Conservation (phyloP, 2,113 vertebrate species). For the Cairina moschata region DNA sequence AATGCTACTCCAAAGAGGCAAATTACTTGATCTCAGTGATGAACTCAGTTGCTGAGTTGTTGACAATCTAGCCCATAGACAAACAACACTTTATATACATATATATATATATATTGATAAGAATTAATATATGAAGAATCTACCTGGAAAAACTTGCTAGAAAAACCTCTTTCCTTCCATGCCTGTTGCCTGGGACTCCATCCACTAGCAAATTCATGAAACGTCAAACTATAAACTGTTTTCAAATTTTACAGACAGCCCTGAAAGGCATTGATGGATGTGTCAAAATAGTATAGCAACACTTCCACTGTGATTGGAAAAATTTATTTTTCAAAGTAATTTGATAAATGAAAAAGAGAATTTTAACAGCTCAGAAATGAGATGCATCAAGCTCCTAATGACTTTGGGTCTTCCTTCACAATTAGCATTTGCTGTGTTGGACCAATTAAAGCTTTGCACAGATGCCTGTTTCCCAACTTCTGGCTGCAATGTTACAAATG, state of each 20-base stretch:
- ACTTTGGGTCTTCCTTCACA: neutral
- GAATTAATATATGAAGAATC: neutral
- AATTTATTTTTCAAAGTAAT: neutral
- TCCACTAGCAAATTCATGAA: neutral
- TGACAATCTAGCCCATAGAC: neutral
- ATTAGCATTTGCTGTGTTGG: neutral
- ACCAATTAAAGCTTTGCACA: neutral
- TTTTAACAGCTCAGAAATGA: neutral
- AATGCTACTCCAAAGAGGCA: neutral
- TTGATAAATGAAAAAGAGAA: neutral
- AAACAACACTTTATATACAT: neutral
- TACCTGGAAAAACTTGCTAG: neutral
- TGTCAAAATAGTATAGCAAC: neutral
- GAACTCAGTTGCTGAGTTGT: neutral
- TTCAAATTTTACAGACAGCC: neutral
- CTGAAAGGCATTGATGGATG: neutral
- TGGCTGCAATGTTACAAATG: neutral
- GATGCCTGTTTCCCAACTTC: neutral
- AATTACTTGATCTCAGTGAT: neutral
- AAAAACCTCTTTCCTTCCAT: neutral
- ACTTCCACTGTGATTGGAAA: neutral
- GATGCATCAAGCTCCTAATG: neutral
- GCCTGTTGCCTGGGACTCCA: neutral
- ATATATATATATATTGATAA: neutral
- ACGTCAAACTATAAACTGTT: neutral